Evolutionary conservation across 2,888 invertebrate genomes (phyloP), one percentile per base, ranked within the genome.

Genomic region (Eilema depressum): DNA sequence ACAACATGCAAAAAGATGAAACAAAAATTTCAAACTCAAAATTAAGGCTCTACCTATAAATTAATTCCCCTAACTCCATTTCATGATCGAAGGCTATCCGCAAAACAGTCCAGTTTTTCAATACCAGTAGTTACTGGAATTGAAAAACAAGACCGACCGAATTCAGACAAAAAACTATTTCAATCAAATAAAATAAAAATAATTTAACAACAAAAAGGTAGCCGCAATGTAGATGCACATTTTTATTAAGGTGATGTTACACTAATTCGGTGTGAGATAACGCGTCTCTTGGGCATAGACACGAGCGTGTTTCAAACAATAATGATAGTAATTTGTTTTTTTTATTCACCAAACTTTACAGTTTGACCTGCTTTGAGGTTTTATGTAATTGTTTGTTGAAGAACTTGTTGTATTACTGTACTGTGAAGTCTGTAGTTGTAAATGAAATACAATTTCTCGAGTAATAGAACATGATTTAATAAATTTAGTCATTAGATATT

Each of bases 261-360:
- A 77, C 68, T 80, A 74, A 79, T 81, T 79, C 77, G 70, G 72
- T 68, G 57, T 57, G 63, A 71, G 70, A 77, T 75, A 79, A 79
- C 68, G 72, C n/a, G 75, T 41, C 75, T 61, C 71, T 57, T 59
- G 77, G 70, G 81, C 70, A 76, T 73, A 37, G 60, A 67, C 71
- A 64, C 70, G 75, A 70, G 73, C 68, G 60, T 74, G 73, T 73
- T 73, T 28, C 23, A 28, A 66, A 75, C 71, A 77, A 72, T 77
- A 72, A 79, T 68, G 47, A 71, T 70, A 23, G 75, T 70, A 73
- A 74, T 78, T 79, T 77, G 69, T 69, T 37, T 47, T 53, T 12
- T 33, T 63, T 63, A 63, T 68, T 65, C 59, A 41, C 12, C 25
- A 30, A 69, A 65, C 60, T 65, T 63, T 53, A 53, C 60, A 60